Evolutionary conservation across 2,797 vertebrate species (phyloP).

Genomic region (Xenentodon cancila): DNA sequence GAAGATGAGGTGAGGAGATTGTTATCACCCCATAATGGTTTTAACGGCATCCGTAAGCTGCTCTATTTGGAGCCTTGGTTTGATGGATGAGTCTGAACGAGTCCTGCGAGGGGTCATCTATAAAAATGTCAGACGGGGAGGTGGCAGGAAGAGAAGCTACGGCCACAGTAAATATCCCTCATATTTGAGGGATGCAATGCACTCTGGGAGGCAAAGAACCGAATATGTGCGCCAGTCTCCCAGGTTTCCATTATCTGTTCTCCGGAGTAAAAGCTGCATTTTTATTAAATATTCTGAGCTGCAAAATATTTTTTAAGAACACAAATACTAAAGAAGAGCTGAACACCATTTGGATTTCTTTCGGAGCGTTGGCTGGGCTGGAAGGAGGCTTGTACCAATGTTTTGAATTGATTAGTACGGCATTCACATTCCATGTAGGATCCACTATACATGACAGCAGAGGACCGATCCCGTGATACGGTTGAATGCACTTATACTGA

Average conservation of each 20-base stretch:
- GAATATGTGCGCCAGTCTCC: background rate
- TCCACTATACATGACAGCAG: too few species aligned
- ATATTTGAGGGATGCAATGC: slow-evolving; percentile 12
- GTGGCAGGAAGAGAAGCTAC: slow-evolving; percentile 61
- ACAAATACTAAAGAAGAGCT: too few species aligned
- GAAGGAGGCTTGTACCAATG: too few species aligned
- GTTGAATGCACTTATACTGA: too few species aligned
- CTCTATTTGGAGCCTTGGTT: slow-evolving; percentile 48
- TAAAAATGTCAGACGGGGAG: slow-evolving; percentile 69
- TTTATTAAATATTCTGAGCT: background rate
- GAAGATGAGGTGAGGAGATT: slow-evolving; percentile 64
- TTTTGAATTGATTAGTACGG: too few species aligned
- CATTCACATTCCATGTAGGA: too few species aligned
- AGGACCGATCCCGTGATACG: too few species aligned
- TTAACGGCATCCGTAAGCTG: slow-evolving; percentile 67
- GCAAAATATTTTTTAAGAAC: too few species aligned
- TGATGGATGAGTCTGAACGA: slow-evolving; percentile 68
- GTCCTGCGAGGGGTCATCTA: slow-evolving; percentile 64
- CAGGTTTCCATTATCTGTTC: background rate
- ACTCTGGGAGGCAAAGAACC: background rate
- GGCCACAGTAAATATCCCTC: slow-evolving; percentile 67
- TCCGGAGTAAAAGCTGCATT: too few species aligned
- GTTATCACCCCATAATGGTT: slow-evolving; percentile 74
- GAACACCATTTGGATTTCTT: too few species aligned
- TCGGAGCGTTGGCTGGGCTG: too few species aligned